Evolutionary conservation across 2,888 invertebrate genomes (phyloP), one percentile per base, ranked within the genome.

Genomic region (Panzeria rudis): DNA sequence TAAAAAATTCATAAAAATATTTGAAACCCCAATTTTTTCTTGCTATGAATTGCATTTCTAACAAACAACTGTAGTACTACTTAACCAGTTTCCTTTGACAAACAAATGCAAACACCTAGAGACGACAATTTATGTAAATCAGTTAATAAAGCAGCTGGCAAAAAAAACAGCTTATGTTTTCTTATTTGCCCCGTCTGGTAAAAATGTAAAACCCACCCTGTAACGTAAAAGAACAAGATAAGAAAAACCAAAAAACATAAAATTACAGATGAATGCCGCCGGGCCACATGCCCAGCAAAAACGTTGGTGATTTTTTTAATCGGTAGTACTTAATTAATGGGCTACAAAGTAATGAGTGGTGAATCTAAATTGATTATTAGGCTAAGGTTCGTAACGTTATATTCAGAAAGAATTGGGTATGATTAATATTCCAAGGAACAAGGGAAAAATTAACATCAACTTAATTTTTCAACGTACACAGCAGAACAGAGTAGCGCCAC

Each of bases 101-200:
- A 11, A 11, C 29, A 38, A 61, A 62, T 13, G 20, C 44, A 44
- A 62, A 59, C 59, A 47, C n/a, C 56, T 59, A 38, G 50, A 73
- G 56, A 75, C 69, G 56, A 75, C 69, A 62, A n/a, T 62, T 76
- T 81, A 82, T 81, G 77, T 81, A 78, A 85, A 81, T 69, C 77
- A 69, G 54, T 73, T 62, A 61, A 71, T 78, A 61, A 69, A 78
- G 77, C 84, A 85, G 81, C 84, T 81, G 81, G 50, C 61, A 25
- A 62, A 56, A 62, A 56, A 78, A 50, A 54, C 20, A 32, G 32
- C 41, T 15, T 23, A 38, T 52, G 38, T 77, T 50, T 38, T 62
- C 38, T 50, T 56, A n/a, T 61, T 15, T 56, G 47, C 61, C 61
- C 2, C 29, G 38, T 69, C 20, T 54, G 38, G 35, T 29, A 13